A percentile compares a stretch with the other conserved stretches of the same genome.
Conservation (phyloP, 1,140 invertebrate genomes). For the Pogonus chalceus region DNA sequence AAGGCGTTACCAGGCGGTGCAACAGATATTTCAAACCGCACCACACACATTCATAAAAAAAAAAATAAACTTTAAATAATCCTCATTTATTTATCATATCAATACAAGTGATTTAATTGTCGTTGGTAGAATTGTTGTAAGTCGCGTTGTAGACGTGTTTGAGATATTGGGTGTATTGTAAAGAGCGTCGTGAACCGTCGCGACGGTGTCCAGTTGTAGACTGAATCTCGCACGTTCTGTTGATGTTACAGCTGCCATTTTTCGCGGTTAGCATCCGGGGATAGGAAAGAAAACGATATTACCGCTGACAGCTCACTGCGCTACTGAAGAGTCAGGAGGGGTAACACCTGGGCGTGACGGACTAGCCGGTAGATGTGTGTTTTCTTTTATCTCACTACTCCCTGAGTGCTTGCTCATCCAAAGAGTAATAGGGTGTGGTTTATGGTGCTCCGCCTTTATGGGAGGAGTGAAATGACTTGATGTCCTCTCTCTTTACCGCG, state of each 20-base stretch:
- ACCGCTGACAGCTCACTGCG: background rate
- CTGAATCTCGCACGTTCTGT: background rate
- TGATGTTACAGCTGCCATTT: constrained; percentile 1
- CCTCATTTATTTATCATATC: background rate
- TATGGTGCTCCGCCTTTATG: background rate
- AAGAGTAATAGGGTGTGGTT: background rate
- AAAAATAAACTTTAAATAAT: background rate
- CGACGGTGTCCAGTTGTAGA: background rate
- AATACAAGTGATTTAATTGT: constrained; percentile 15
- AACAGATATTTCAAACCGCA: constrained; percentile 14
- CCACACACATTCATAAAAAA: background rate
- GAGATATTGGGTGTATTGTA: background rate
- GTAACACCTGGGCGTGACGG: background rate
- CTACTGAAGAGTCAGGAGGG: background rate
- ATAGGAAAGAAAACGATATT: background rate
- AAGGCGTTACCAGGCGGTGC: constrained; percentile 13
- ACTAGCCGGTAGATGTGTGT: background rate
- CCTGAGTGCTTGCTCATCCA: background rate
- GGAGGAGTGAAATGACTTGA: background rate
- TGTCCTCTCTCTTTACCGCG: background rate
- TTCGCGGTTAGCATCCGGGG: background rate
- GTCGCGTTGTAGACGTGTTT: background rate
- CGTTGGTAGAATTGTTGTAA: background rate
- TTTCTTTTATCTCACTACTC: constrained; percentile 1
- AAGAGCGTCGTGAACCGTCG: background rate